Base-by-base conservation (phyloP, 2,113 vertebrate genomes). In the Morone saxatilis region DNA sequence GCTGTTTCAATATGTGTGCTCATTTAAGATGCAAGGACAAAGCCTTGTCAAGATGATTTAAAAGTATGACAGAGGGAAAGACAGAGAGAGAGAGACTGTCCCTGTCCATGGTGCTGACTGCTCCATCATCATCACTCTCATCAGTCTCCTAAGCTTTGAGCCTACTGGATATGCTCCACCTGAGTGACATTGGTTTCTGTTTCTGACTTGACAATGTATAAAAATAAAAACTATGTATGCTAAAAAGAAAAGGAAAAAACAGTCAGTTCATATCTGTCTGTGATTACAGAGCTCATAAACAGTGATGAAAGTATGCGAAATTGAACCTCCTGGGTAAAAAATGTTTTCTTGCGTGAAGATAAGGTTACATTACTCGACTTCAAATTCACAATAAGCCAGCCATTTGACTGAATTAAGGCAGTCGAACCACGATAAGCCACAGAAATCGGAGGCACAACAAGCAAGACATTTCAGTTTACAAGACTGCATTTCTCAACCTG, bases 101-200 rank as follows among this genome's bases (percentile, higher is more conserved):
- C 76, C 92, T 94, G 87, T 94, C 94, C 93, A 92, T 93, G 93
- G 93, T 94, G 86, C 94, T 94, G 92, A 92, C 73, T 80, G 72
- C 68, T 78, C 78, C 81, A 78, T 76, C 87, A 67, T 65, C 80
- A 82, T 59, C 56, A 71, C 8, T 20, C 67, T 56, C 57, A 76
- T 66, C 51, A 83, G 59, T 62, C 57, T 83, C 51, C 62, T 41
- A 19, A 20, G 54, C 45, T 74, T 38, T 25, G 62, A 65, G 19
- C 31, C 31, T 16, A 45, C 57, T 66, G 65, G 25, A 13, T 25
- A 10, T 20, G 5, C 16, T 73, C 65, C 48, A 41, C n/a, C 48
- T 66, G 17, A 19, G 63, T 16, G 19, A 76, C 22, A 51, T 50
- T 40, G n/a, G 7, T 48, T 38, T 69, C 1, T 7, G 14, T 75